These are phyloP conservation scores for Brachystomella parvula DNA, from an alignment of 1,140 invertebrate species.

Conservation along the genomic window DNA sequence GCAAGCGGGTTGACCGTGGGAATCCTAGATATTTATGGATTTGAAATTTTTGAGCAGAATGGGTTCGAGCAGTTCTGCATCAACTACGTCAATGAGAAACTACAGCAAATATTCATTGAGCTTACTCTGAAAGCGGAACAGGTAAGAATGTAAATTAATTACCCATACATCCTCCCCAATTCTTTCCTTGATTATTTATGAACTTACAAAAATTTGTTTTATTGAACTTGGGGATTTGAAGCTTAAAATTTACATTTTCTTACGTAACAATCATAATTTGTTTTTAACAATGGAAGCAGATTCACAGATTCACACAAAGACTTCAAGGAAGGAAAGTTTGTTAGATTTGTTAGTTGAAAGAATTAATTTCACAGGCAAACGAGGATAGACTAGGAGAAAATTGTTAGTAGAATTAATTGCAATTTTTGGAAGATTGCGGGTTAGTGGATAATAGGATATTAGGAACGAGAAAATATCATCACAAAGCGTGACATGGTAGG, in stretches of 20 bases:
- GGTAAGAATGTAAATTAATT: conserved; percentile 41
- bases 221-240: neutral
- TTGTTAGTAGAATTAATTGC: too few species aligned
- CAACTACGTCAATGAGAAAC: conserved; percentile 82
- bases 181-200: neutral
- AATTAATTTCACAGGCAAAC: too few species aligned
- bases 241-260: conserved; percentile 12
- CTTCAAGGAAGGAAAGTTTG: too few species aligned
- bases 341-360: too few species aligned
- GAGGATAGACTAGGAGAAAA: too few species aligned
- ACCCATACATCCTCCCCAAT: neutral
- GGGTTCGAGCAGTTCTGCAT: conserved; percentile 69
- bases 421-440: too few species aligned
- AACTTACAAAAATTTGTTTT: neutral
- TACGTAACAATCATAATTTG: too few species aligned
- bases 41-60: conserved; percentile 59
- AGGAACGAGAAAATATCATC: too few species aligned
- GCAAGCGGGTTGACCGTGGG: conserved; percentile 50
- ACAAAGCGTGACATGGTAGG: too few species aligned
- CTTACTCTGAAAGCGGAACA: conserved; percentile 65
- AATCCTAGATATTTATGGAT: conserved; percentile 60
- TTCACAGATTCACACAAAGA: too few species aligned
- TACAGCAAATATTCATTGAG: conserved; percentile 73
- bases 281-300: too few species aligned
- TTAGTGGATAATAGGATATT: too few species aligned